Evolutionary conservation across 2,888 invertebrate genomes (phyloP), one percentile per base, ranked within the genome.

Genomic region (Hydrotaea diabolus): DNA sequence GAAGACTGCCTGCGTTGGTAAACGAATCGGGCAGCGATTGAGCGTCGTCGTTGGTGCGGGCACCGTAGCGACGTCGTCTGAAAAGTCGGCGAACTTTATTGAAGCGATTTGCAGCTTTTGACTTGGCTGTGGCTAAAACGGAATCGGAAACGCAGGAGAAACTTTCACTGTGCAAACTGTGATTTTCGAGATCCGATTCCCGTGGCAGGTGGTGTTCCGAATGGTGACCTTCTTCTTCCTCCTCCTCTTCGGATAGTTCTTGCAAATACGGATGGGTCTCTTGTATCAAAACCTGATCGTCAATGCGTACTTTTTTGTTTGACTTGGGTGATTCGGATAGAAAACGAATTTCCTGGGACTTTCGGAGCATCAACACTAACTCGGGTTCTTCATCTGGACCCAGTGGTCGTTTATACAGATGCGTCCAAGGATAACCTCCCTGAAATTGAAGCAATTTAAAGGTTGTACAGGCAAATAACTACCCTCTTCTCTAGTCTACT

Each of bases 371-470:
- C 69, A 92, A 87, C 15, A 92, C 90, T 82, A 92, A 90, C 86
- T 93, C 93, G 19, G 93, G 92, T 80, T 93, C 89, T 81, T 93
- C 93, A 86, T 92, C 89, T 4, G 91, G 90, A 43, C 92, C 92
- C 23, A 95, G 91, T 0, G 95, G 94, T 26, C 93, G 94, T 91
- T 96, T 96, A 88, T 95, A 93, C 31, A 96, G 92, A 92, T 96
- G 95, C 15, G 96, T 96, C 96, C 96, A 96, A 87, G 96, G 96
- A 90, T 96, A 96, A 64, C 95, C 95, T 86, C 96, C 96, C 90
- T 94, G 39, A 19, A 82, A 82, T 17, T 0, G 23, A 62, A 21
- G 36, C 2, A 81, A 84, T 7, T 21, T 21, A 53, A 31, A 31
- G 11, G 39, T 39, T 39, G 2, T 57, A 13, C 31, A 36, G 2